Conservation (phyloP, 2,113 vertebrate genomes). For the Phaethon lepturus region DNA sequence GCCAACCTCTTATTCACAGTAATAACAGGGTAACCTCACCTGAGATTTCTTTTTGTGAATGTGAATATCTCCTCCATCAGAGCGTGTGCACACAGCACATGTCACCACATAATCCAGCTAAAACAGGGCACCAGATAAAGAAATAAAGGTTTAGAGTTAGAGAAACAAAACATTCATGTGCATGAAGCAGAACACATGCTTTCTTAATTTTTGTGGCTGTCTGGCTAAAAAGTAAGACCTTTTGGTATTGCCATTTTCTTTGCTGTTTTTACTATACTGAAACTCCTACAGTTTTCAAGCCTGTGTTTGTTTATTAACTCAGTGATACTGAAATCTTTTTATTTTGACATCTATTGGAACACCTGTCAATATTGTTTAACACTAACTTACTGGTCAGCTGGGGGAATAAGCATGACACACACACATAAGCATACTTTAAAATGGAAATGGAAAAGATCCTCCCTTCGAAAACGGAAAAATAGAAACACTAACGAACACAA, state of each 20-base stretch:
- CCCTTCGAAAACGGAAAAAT: not conserved
- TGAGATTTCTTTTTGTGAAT: slow-evolving; percentile 97
- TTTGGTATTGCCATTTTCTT: not conserved
- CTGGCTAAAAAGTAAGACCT: not conserved
- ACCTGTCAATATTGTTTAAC: not conserved
- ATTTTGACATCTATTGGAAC: not conserved
- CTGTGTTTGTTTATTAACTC: not conserved
- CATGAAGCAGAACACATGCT: not conserved
- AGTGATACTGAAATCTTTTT: not conserved
- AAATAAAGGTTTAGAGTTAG: not conserved
- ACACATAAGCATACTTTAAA: not conserved
- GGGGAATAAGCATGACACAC: not conserved
- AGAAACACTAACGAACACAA: not conserved
- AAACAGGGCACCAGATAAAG: not conserved
- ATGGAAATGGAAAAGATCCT: not conserved
- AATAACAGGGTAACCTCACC: slow-evolving; percentile 73
- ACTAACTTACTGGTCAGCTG: not conserved
- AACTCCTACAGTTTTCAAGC: not conserved
- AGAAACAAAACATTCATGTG: not conserved
- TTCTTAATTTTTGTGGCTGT: not conserved
- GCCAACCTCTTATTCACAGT: not conserved
- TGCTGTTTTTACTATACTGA: not conserved
- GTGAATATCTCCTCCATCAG: slow-evolving; percentile 95
- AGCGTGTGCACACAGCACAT: slow-evolving; percentile 96
- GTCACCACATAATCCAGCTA: slow-evolving; percentile 97